Conservation (phyloP, 2,113 vertebrate species). For the Tonatia bakeri region DNA sequence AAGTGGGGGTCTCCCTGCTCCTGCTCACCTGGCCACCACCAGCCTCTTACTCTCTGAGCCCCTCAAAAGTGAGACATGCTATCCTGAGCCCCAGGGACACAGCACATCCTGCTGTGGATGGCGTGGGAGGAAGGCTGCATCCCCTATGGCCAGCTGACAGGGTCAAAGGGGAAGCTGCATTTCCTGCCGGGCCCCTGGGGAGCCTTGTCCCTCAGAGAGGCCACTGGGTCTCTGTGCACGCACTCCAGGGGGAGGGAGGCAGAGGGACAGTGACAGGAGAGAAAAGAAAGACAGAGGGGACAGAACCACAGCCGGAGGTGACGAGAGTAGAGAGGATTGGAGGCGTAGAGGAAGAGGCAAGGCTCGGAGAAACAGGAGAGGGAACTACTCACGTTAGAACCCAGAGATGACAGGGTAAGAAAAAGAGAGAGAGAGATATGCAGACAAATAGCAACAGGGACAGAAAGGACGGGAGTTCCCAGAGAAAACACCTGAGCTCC, state of each 20-base stretch:
- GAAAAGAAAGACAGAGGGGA: background rate
- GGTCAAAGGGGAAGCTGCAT: background rate
- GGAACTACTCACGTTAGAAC: background rate
- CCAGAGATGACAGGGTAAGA: background rate
- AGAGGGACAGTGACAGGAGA: constrained; percentile 61
- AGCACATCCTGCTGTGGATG: background rate
- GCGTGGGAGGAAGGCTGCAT: background rate
- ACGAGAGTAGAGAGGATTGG: background rate
- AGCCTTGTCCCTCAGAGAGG: background rate
- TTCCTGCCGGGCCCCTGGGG: constrained; percentile 31
- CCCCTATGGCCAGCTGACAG: background rate
- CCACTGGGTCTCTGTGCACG: background rate
- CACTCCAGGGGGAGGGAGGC: background rate
- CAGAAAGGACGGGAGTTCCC: background rate
- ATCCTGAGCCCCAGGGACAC: background rate
- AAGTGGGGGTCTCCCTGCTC: background rate
- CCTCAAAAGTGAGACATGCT: background rate
- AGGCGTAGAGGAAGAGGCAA: background rate
- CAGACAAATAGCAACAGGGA: background rate
- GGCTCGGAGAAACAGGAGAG: background rate
- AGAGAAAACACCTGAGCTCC: background rate
- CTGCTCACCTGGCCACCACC: background rate
- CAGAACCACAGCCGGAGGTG: background rate
- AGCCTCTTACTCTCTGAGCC: background rate
- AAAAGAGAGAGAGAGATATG: background rate